phyloP scores from a whole-genome alignment of 2,888 invertebrate genomes.

The Tetranychus truncatus region DNA sequence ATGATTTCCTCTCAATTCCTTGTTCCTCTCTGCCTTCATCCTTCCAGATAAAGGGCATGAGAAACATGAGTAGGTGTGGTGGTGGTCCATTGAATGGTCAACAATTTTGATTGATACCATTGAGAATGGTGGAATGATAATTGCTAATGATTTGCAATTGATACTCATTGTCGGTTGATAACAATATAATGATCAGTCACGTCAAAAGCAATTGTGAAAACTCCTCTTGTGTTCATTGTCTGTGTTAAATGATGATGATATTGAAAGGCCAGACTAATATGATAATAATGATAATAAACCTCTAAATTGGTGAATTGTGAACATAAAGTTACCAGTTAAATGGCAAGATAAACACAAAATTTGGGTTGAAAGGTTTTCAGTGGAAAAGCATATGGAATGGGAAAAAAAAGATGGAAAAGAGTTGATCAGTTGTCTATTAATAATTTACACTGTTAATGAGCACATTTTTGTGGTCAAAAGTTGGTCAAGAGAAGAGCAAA shows the following conservation, averaged over 20 bases:
- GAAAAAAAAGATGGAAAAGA: too few relatives aligned
- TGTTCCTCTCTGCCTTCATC: too few relatives aligned
- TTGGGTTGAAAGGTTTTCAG: too few relatives aligned
- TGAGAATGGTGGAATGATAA: background rate
- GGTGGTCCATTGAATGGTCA: background rate
- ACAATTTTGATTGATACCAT: background rate
- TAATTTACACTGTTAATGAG: too few relatives aligned
- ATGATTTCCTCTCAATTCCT: too few relatives aligned
- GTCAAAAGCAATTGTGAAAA: background rate
- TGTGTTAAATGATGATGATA: background rate
- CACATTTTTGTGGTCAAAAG: too few relatives aligned
- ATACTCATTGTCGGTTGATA: background rate
- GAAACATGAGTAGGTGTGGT: slow-evolving; percentile 1
- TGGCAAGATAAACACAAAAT: too few relatives aligned
- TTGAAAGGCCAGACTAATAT: background rate
- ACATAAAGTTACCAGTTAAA: too few relatives aligned
- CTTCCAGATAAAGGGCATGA: background rate
- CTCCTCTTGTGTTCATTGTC: background rate
- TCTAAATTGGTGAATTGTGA: background rate
- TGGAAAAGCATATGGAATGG: too few relatives aligned
- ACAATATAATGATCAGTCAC: background rate
- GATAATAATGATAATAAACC: background rate
- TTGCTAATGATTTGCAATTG: slow-evolving; percentile 1
- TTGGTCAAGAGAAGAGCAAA: too few relatives aligned
- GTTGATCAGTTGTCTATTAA: too few relatives aligned